Base-by-base conservation (phyloP, 1,140 invertebrate species). In the Paralvinella palmiformis region DNA sequence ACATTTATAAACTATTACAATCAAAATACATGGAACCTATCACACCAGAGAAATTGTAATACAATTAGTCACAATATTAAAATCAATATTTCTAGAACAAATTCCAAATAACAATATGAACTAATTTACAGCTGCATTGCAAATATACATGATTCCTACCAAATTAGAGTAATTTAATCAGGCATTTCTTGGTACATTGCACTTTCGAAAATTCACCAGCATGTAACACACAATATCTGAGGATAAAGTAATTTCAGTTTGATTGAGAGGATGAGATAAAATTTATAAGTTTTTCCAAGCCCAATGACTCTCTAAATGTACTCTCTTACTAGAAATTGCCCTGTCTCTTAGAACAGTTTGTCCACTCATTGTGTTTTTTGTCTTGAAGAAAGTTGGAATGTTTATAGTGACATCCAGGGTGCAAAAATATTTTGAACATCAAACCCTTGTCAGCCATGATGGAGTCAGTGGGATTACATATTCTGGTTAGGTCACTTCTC, bases 391-490 rank as follows among this genome's bases (percentile, higher is more conserved):
- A n/a, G 64, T 59, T 32, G 67, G 69, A n/a, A 61, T 68, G 31
- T 70, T 68, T 3, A 68, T 37, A 3, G 53, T 59, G 29, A 70
- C 68, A 65, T 66, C 59, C 17, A 53, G 22, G 57, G 44, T 36
- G 59, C 63, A 64, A 68, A 70, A 60, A 66, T 44, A 36, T 69
- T 66, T 59, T 69, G 66, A 6, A 69, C 62, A 52, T 62, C 24
- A 70, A 66, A 6, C 66, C 69, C 32, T 63, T 48, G 36, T 70
- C 69, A 20, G 62, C 69, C 67, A 70, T 68, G 4, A 70, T 68
- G 24, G 60, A 57, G 29, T 68, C n/a, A n/a, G n/a, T n/a, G n/a
- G n/a, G n/a, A n/a, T n/a, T n/a, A n/a, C n/a, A n/a, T 50, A 22
- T 66, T 62, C 7, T 24, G 27, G n/a, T 41, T n/a, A n/a, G n/a